phyloP scores from a whole-genome alignment of 1,140 invertebrate genomes.

The Lepidurus couesii region DNA sequence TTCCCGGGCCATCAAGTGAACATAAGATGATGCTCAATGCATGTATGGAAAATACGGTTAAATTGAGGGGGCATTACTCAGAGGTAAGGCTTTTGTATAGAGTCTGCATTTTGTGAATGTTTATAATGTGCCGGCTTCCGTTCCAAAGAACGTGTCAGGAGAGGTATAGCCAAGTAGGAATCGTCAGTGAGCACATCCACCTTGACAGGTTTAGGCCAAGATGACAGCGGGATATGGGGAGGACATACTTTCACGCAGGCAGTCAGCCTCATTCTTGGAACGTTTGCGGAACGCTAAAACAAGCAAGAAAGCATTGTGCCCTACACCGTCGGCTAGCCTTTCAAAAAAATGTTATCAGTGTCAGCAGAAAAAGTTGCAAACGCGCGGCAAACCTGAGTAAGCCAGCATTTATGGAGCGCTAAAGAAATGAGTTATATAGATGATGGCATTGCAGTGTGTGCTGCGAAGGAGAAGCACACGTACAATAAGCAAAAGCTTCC shows the following conservation, averaged over 20 bases:
- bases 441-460: not conserved
- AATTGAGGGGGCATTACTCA: too few species aligned
- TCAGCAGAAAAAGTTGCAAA: not conserved
- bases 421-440: not conserved
- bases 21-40: too few species aligned
- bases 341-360: not conserved
- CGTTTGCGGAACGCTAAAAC: not conserved
- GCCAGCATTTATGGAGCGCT: not conserved
- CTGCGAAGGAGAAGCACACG: not conserved
- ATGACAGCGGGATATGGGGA: not conserved
- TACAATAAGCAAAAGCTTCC: not conserved
- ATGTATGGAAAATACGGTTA: too few species aligned
- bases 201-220: not conserved
- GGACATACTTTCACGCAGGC: not conserved
- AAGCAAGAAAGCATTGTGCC: not conserved
- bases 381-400: not conserved
- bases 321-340: not conserved
- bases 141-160: too few species aligned
- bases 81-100: too few species aligned
- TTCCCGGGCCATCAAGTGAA: too few species aligned
- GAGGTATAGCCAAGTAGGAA: not conserved
- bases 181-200: not conserved
- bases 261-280: not conserved
- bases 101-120: too few species aligned
- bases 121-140: too few species aligned